Evolutionary conservation across 2,888 invertebrate genomes (phyloP).

Genomic region (Scelioninae gen. 1): DNA sequence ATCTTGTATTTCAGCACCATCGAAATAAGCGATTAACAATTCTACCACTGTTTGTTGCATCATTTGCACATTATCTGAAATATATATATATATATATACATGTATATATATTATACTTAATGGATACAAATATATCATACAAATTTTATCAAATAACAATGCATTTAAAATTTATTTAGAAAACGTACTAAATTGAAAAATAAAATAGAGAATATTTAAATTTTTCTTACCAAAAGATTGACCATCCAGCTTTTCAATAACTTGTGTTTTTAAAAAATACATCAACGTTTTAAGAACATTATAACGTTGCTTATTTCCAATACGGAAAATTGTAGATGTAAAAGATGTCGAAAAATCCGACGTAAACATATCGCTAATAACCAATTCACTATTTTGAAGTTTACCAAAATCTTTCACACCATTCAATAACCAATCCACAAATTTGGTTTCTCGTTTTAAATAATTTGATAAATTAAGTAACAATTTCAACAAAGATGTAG

Average conservation of each 20-base stretch:
- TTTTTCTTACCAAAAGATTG: constrained; percentile 17
- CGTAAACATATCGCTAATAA: constrained; percentile 9
- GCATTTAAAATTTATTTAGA: neutral
- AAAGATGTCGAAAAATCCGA: constrained; percentile 35
- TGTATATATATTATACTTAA: no score
- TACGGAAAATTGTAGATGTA: constrained; percentile 31
- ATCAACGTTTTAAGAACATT: constrained; percentile 76
- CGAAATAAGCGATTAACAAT: constrained; percentile 75
- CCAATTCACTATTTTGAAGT: constrained; percentile 13
- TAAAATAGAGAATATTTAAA: neutral
- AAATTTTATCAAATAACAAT: neutral
- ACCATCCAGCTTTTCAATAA: constrained; percentile 20
- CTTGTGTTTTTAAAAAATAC: constrained; percentile 39
- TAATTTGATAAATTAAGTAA: constrained; percentile 74
- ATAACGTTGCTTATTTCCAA: constrained; percentile 73
- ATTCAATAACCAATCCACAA: constrained; percentile 77
- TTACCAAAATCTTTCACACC: constrained; percentile 71
- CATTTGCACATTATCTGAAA: constrained; percentile 53
- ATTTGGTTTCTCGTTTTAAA: constrained; percentile 79
- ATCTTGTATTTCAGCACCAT: constrained; percentile 77
- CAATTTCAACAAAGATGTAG: constrained; percentile 23
- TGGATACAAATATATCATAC: no score
- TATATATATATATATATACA: no score
- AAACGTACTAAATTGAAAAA: neutral
- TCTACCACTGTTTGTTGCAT: constrained; percentile 71